Conservation (phyloP, 2,113 vertebrate genomes). For the Mungos mungo region DNA sequence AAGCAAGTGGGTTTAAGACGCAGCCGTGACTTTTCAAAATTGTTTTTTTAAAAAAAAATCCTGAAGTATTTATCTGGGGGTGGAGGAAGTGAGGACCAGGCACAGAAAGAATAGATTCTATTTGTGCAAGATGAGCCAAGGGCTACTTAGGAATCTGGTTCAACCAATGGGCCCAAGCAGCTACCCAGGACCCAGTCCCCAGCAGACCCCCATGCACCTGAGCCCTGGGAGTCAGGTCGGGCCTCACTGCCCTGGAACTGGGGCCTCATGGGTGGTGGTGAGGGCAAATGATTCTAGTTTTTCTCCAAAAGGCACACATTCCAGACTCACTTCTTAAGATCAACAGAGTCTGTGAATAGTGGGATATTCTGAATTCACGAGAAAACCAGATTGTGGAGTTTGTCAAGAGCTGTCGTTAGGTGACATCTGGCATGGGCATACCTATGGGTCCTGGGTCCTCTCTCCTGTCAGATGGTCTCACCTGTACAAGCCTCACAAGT, state of each 20-base stretch:
- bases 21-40: not conserved
- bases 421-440: not conserved
- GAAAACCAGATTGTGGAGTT: not conserved
- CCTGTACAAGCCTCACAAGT: rapidly evolving
- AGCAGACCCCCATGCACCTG: not conserved
- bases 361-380: not conserved
- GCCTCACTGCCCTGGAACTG: not conserved
- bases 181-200: not conserved
- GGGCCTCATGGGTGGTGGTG: rapidly evolving
- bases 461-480: not conserved
- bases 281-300: not conserved
- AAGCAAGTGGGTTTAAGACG: not conserved
- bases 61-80: not conserved
- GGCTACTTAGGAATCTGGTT: not conserved
- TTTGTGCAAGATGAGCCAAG: rapidly evolving
- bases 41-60: not conserved
- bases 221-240: not conserved
- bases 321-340: not conserved
- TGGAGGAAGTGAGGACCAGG: not conserved
- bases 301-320: not conserved
- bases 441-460: too few species aligned
- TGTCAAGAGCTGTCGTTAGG: not conserved
- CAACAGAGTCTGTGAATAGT: not conserved
- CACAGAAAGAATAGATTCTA: not conserved
- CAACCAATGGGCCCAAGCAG: not conserved